Base-by-base conservation (phyloP, 1,140 invertebrate genomes). In the Sarcophaga bullata region DNA sequence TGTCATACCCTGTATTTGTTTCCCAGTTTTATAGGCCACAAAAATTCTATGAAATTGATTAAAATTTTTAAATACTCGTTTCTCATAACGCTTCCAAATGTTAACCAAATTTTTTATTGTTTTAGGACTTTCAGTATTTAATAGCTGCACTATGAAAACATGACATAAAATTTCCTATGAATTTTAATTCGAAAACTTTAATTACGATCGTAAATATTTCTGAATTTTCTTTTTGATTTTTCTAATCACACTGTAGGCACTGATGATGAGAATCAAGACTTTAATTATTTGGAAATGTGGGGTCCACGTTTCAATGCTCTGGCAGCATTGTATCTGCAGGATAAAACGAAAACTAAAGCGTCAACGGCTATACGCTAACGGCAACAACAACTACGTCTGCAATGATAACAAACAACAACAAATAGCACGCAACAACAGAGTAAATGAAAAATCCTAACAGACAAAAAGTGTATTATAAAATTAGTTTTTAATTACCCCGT, bases 301-400 rank as follows among this genome's bases (percentile, higher is more conserved):
- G 98, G 98, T 83, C 98, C 98, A 83, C 95, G 97, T 87, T 99
- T 99, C 91, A 95, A 97, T 91, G 98, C 98, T 91, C 92, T 99
- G 83, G 97, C 98, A 11, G 96, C 98, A 89, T 97, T 99, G 95
- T 99, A 99, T 91, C 97, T 96, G 81, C 95, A 96, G 68, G 93
- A 93, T 82, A 87, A 89, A 83, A 85, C 87, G 86, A 86, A 89
- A 72, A 15, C 19, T 25, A 73, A 58, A 48, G 80, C 54, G 49
- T n/a, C 58, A 48, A 37, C 80, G 49, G 50, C 81, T n/a, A n/a
- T n/a, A n/a, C n/a, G n/a, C n/a, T n/a, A 49, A 68, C 82, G 75
- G 37, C 73, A 37, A 37, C 25, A 37, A 37, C 25, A 37, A 37
- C 25, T 37, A 37, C 25, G 25, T 37, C 25, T 37, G 25, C 25